Evolutionary conservation across 2,797 vertebrate species (phyloP).

Genomic region (Chaenodraco wilsoni): DNA sequence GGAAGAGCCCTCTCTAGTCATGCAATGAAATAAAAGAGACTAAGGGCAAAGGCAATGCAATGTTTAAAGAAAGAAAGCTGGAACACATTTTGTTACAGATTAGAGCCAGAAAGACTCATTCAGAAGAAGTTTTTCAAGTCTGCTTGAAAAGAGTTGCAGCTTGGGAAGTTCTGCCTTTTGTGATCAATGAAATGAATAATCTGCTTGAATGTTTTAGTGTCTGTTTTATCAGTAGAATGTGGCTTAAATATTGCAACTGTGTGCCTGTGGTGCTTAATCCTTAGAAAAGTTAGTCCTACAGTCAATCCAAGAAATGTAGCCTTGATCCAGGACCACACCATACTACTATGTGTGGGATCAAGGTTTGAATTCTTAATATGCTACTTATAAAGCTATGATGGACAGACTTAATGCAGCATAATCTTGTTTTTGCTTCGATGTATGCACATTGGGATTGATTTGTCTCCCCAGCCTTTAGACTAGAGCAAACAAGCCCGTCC

Average conservation of each 20-base stretch:
- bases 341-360: background rate
- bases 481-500: background rate
- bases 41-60: slow-evolving; percentile 22
- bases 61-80: slow-evolving; percentile 29
- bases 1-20: slow-evolving; percentile 4
- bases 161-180: background rate
- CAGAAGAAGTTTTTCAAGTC: slow-evolving; percentile 7
- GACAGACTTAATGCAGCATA: background rate
- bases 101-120: slow-evolving; percentile 16
- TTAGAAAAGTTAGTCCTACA: background rate
- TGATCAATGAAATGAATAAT: background rate
- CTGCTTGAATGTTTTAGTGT: background rate
- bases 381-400: background rate
- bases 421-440: background rate
- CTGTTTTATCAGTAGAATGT: background rate
- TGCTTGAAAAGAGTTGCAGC: slow-evolving; percentile 1
- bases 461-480: background rate
- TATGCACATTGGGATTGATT: background rate
- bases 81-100: slow-evolving; percentile 19
- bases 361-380: background rate
- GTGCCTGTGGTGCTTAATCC: background rate
- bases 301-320: background rate
- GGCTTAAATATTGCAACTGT: background rate
- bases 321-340: background rate
- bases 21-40: slow-evolving; percentile 5